phyloP scores from a whole-genome alignment of 2,888 invertebrate genomes.

The Carabus problematicus region DNA sequence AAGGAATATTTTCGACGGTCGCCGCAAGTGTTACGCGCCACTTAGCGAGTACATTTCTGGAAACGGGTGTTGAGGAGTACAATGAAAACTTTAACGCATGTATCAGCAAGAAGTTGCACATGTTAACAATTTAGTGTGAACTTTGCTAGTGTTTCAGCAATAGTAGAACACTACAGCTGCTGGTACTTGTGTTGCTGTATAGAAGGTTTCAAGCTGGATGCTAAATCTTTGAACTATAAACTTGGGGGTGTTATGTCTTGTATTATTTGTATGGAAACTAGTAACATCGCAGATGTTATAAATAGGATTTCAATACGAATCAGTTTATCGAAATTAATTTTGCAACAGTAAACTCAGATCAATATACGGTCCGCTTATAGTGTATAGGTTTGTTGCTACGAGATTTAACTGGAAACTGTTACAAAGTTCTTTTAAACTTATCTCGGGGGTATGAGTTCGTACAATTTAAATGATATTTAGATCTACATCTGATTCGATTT shows the following conservation, averaged over 20 bases:
- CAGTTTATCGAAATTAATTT: constrained; percentile 37
- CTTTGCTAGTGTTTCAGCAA: background rate
- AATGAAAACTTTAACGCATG: constrained; percentile 33
- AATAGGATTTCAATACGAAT: constrained; percentile 31
- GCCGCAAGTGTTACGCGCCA: constrained; percentile 11
- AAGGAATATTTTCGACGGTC: no score
- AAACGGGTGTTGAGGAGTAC: constrained; percentile 16
- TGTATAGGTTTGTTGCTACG: background rate
- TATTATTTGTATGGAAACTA: no score
- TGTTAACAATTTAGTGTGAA: constrained; percentile 13
- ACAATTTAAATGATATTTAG: no score
- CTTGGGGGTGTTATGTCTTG: no score
- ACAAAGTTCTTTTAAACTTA: no score
- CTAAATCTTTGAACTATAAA: background rate
- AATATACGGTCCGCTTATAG: constrained; percentile 19
- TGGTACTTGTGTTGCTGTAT: constrained; percentile 1
- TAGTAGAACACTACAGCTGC: background rate
- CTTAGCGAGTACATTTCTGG: constrained; percentile 13
- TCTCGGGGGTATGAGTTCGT: no score
- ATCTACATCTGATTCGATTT: no score
- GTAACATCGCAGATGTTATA: constrained; percentile 24
- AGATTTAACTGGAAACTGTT: no score
- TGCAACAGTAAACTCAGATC: constrained; percentile 21
- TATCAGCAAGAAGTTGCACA: constrained; percentile 31
- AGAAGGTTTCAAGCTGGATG: background rate